These are phyloP conservation scores for Antedon mediterranea DNA, from an alignment of 53 echinoderm and acorn worm genomes.

Conservation along the genomic window DNA sequence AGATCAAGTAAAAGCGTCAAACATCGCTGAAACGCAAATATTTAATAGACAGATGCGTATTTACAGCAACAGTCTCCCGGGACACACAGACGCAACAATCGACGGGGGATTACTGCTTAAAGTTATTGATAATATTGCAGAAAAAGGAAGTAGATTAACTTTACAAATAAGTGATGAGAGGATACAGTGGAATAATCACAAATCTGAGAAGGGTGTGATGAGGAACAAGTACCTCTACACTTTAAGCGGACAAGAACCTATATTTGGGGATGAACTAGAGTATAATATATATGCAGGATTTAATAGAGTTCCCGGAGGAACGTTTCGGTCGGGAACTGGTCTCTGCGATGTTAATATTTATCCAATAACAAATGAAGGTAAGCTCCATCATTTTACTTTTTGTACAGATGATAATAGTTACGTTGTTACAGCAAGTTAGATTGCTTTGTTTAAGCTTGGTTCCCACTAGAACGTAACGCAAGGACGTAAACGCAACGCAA, in stretches of 20 bases:
- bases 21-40: slow-evolving; percentile 89
- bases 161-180: slow-evolving; percentile 69
- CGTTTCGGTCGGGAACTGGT: slow-evolving; percentile 55
- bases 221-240: slow-evolving; percentile 65
- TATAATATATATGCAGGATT: slow-evolving; percentile 75
- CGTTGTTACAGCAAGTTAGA: too few species aligned
- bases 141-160: slow-evolving; percentile 41
- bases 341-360: slow-evolving; percentile 67
- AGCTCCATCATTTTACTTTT: slow-evolving; percentile 2
- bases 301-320: slow-evolving; percentile 71
- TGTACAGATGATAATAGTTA: too few species aligned
- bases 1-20: slow-evolving; percentile 23
- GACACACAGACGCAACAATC: slow-evolving; percentile 52
- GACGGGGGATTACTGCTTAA: slow-evolving; percentile 75
- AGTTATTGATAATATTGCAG: slow-evolving; percentile 73
- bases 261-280: slow-evolving; percentile 47
- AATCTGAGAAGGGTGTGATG: slow-evolving; percentile 28
- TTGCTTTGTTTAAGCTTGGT: too few species aligned
- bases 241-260: slow-evolving; percentile 55
- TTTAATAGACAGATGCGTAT: slow-evolving; percentile 66
- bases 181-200: slow-evolving; percentile 75
- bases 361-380: slow-evolving; percentile 45
- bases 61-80: slow-evolving; percentile 75
- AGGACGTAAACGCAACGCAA: too few species aligned
- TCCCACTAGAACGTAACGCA: too few species aligned